These are phyloP conservation scores for Thalassarche chlororhynchos DNA, from an alignment of 2,113 vertebrate species.

Conservation along the genomic window DNA sequence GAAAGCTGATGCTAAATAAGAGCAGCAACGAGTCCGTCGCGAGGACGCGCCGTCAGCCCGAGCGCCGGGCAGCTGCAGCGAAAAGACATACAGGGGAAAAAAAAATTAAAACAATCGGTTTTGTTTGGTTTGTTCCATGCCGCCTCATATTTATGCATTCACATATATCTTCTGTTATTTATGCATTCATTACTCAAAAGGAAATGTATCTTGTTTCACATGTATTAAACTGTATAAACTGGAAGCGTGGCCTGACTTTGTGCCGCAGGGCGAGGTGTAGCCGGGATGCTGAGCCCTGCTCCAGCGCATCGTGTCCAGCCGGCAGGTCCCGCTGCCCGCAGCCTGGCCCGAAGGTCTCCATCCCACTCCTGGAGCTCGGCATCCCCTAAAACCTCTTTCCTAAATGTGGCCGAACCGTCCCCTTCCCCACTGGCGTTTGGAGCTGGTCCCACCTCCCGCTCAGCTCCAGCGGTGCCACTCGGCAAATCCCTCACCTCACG, in stretches of 20 bases:
- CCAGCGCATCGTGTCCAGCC: not conserved
- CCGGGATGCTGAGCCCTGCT: not conserved
- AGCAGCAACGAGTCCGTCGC: not conserved
- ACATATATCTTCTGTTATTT: slow-evolving; percentile 70
- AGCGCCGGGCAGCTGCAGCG: not conserved
- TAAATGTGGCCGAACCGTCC: accelerated
- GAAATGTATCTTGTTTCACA: slow-evolving; percentile 72
- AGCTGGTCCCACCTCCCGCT: not conserved
- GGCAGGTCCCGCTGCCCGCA: not conserved
- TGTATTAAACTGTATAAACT: slow-evolving; percentile 74
- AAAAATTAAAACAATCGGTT: not conserved
- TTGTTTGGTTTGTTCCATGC: slow-evolving; percentile 24
- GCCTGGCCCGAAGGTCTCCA: not conserved
- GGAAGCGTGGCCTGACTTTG: slow-evolving; percentile 63
- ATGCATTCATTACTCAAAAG: slow-evolving; percentile 65
- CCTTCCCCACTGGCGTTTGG: not conserved
- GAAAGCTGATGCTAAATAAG: not conserved
- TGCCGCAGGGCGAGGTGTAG: not conserved
- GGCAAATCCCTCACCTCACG: not conserved
- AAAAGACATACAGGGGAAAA: not conserved
- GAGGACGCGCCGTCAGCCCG: not conserved
- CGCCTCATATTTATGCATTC: slow-evolving; percentile 64
- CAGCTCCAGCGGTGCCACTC: not conserved
- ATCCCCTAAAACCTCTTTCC: not conserved
- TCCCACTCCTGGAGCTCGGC: not conserved